These are phyloP conservation scores for Peromyscus aztecus DNA, from an alignment of 2,797 vertebrate species.

Conservation along the genomic window DNA sequence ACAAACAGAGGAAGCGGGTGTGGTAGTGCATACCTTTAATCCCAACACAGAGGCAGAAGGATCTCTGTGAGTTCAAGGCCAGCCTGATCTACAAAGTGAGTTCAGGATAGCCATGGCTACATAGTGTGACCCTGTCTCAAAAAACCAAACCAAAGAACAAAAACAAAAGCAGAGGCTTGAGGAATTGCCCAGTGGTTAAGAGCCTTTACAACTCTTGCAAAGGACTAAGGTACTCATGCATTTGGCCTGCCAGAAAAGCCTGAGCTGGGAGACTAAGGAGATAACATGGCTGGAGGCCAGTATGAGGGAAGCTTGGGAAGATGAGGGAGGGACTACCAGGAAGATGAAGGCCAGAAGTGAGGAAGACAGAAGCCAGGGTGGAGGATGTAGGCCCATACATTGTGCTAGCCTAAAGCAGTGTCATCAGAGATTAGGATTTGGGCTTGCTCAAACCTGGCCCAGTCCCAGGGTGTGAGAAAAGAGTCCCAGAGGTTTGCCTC, in stretches of 20 bases:
- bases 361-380: conserved; percentile 52
- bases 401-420: conserved; percentile 32
- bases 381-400: neutral
- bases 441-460: conserved; percentile 70
- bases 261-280: neutral
- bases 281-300: conserved; percentile 2
- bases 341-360: conserved; percentile 61
- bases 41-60: neutral
- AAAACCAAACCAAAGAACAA: neutral
- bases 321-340: neutral
- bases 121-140: neutral
- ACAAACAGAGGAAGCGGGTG: neutral
- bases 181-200: neutral
- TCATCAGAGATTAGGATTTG: conserved; percentile 29
- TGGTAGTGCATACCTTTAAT: neutral
- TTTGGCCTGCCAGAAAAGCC: conserved; percentile 45
- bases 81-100: neutral
- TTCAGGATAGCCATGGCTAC: neutral
- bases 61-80: neutral
- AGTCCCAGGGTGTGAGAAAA: conserved; percentile 81
- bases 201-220: neutral
- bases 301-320: conserved; percentile 5
- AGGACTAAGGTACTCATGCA: neutral
- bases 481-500: conserved; percentile 76
- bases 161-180: neutral